Evolutionary conservation across 2,113 vertebrate genomes (phyloP), one percentile per base, ranked within the genome.

Genomic region (Bolborhynchus lineola): DNA sequence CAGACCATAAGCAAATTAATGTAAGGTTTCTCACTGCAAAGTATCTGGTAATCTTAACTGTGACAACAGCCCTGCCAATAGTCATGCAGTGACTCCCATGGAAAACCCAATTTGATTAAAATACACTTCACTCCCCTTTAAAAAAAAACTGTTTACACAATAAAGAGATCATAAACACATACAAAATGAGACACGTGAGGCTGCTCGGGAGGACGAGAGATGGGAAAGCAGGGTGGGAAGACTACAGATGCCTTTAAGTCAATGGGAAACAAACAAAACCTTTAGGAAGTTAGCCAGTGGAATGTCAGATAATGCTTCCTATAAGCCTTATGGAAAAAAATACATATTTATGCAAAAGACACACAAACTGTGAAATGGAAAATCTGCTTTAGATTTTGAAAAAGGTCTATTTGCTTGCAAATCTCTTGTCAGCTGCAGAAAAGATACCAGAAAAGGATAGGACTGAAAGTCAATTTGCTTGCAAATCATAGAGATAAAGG

Each of bases 371-470:
- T 78, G 77, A 96, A 95, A 92, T 0, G 0, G 57, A 57, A 96
- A 95, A 92, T 96, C 91, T 94, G 77, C 77, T 93, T 93, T 82
- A 84, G 68, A 85, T 76, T 90, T 88, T 53, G 65, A 76, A 69
- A 92, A 82, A 87, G 37, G 62, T 82, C 88, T 93, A 72, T 95
- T 95, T 96, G 62, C 81, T 95, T 96, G 93, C 92, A 97, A 96
- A 96, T 95, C 86, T 92, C 71, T 95, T 1, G 1, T 95, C 86
- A 93, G 83, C 83, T 92, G 70, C 72, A 91, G 77, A 93, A 87
- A 79, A 96, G 69, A 93, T 82, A 86, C 9, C 57, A 91, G 92
- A 64, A 93, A 62, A 82, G 62, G 83, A 89, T 62, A 90, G 62
- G 67, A 65, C 49, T 82, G 88, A 79, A 96, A 93, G 95, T 82